Conservation (phyloP, 2,888 invertebrate genomes). For the Pardosa pseudoannulata region DNA sequence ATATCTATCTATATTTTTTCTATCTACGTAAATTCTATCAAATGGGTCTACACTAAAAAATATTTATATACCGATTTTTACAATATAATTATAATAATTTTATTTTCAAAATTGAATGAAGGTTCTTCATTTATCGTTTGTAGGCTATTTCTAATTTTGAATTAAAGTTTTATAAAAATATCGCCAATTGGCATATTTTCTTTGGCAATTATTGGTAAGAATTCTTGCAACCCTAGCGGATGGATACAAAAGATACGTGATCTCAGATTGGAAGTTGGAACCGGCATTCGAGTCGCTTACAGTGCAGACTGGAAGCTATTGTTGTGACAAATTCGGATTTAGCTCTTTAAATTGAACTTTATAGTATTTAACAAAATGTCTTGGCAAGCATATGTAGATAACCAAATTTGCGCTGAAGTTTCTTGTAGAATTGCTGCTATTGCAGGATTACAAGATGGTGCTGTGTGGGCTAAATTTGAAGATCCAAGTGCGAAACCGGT, state of each 20-base stretch:
- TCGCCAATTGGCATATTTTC: conserved; percentile 47
- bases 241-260: conserved; percentile 47
- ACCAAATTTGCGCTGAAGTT: conserved; percentile 75
- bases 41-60: no score
- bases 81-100: no score
- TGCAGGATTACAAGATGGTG: conserved; percentile 74
- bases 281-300: conserved; percentile 28
- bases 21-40: no score
- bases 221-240: conserved; percentile 60
- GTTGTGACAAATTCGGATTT: background rate
- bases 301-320: background rate
- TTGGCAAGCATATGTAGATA: conserved; percentile 75
- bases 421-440: conserved; percentile 74
- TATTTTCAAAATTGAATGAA: no score
- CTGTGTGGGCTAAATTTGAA: conserved; percentile 74
- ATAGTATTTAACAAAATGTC: conserved; percentile 71
- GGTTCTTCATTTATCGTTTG: no score
- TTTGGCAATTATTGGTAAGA: background rate
- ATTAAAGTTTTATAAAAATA: no score
- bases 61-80: no score
- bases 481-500: conserved; percentile 71
- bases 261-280: background rate
- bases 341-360: background rate
- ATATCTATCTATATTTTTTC: no score
- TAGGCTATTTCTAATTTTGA: no score